Base-by-base conservation (phyloP, 2,113 vertebrate species). In the Sorex fumeus region DNA sequence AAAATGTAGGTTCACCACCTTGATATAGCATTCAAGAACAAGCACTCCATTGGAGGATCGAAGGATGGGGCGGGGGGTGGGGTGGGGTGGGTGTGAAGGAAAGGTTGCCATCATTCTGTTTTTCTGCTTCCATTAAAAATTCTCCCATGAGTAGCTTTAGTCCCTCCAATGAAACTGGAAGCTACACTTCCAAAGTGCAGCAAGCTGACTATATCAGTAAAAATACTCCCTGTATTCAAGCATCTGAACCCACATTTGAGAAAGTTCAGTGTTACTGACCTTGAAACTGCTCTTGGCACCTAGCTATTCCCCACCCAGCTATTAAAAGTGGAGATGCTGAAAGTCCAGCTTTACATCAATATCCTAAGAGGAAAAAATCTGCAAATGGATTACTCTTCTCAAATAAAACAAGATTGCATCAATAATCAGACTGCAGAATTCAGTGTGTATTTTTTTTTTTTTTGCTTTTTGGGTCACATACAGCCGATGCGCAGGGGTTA, bases 81-180 rank as follows among this genome's bases (percentile, higher is more conserved):
- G n/a, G n/a, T n/a, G n/a, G n/a, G n/a, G n/a, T n/a, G n/a, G n/a
- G n/a, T n/a, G n/a, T n/a, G n/a, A n/a, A n/a, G n/a, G n/a, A n/a
- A n/a, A 57, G 3, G 15, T 5, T 8, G 8, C 19, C 0, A 0
- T 43, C 11, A 3, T 6, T 32, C n/a, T 62, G 6, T 50, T 15
- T 76, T 86, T 13, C 28, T 36, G 10, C 2, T 36, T n/a, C n/a
- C 43, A 28, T 5, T 4, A 34, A 45, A 57, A 81, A 25, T 1
- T 1, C 32, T 18, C 13, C 91, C 25, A 67, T 34, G 82, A 47
- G 57, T 30, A 75, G 62, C 21, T 25, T 0, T 10, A 40, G 6
- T 9, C 0, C 16, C 6, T 79, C 75, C 36, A 66, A 43, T 36
- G 60, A 78, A 40, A 57, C 0, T 8, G 28, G 50, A 85, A 87